phyloP scores from a whole-genome alignment of 2,888 invertebrate genomes.

The Apodemia mormo region DNA sequence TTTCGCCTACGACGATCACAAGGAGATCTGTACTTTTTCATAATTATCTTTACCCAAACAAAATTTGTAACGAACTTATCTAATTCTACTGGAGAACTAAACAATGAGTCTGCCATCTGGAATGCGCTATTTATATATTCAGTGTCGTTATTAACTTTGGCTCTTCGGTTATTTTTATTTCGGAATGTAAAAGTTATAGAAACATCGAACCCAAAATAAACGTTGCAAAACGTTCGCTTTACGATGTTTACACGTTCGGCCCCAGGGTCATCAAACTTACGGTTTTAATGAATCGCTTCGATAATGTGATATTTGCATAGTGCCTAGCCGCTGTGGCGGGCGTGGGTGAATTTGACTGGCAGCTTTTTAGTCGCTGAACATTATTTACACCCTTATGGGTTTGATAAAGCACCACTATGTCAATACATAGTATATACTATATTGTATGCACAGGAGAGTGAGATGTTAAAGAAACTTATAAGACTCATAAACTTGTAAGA shows the following conservation, averaged over 20 bases:
- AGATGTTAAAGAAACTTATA: not conserved
- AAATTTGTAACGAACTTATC: not conserved
- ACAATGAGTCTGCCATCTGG: conserved; percentile 8
- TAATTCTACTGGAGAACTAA: not conserved
- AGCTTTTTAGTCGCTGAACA: conserved; percentile 6
- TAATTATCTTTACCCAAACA: too few relatives aligned
- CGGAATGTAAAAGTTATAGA: not conserved
- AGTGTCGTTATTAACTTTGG: conserved; percentile 9
- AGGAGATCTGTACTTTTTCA: too few relatives aligned
- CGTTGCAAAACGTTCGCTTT: conserved; percentile 14
- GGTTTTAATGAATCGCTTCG: conserved; percentile 26
- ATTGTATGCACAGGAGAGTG: not conserved
- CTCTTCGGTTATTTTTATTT: conserved; percentile 4
- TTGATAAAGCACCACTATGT: conserved; percentile 13
- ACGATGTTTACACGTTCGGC: conserved; percentile 13
- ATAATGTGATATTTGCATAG: conserved; percentile 26
- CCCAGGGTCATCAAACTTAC: conserved; percentile 18
- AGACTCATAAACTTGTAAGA: too few relatives aligned
- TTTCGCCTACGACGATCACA: too few relatives aligned
- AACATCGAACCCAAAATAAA: conserved; percentile 12
- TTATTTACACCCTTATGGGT: not conserved
- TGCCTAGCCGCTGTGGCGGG: conserved; percentile 14
- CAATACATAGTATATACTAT: not conserved
- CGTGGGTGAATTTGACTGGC: conserved; percentile 10
- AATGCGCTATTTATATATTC: conserved; percentile 5